A percentile compares a stretch with the other conserved stretches of the same genome.
These are phyloP conservation scores for Pangasianodon gigas DNA, from an alignment of 2,113 vertebrate genomes.

Conservation along the genomic window DNA sequence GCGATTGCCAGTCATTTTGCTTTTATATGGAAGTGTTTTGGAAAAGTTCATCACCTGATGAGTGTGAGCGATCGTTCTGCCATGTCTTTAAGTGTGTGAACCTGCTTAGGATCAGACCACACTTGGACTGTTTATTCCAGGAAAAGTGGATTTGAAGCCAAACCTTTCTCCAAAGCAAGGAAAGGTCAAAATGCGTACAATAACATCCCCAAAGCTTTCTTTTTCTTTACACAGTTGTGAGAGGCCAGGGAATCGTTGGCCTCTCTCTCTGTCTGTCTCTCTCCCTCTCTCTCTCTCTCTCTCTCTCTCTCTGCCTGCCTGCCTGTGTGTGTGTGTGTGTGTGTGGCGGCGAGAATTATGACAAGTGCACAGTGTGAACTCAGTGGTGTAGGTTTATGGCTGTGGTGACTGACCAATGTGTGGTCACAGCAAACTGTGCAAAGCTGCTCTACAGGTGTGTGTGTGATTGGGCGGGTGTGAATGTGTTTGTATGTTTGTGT, in stretches of 20 bases:
- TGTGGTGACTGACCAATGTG: constrained; percentile 60
- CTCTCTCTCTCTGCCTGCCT: too few relatives aligned
- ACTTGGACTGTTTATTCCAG: constrained; percentile 29
- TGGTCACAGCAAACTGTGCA: constrained; percentile 56
- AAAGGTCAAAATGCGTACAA: constrained; percentile 36
- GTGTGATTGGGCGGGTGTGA: not conserved
- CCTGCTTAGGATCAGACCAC: constrained; percentile 26
- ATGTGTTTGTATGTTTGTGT: not conserved
- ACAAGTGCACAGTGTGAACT: constrained; percentile 3
- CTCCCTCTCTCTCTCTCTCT: not conserved
- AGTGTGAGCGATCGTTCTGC: constrained; percentile 20
- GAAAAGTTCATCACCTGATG: not conserved
- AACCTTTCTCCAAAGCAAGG: not conserved
- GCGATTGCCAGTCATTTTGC: not conserved
- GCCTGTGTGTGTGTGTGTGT: not conserved
- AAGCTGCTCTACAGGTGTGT: not conserved
- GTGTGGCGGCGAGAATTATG: not conserved
- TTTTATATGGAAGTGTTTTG: constrained; percentile 22
- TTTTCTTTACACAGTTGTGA: not conserved
- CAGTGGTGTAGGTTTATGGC: constrained; percentile 55
- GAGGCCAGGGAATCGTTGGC: not conserved
- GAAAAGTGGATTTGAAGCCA: constrained; percentile 23
- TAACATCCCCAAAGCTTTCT: constrained; percentile 4
- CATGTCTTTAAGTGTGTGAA: constrained; percentile 24
- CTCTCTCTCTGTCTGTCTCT: not conserved